A percentile compares a stretch with the other conserved stretches of the same genome.
phyloP scores from a whole-genome alignment of 2,888 invertebrate species.

The Ryuthela nishihirai region DNA sequence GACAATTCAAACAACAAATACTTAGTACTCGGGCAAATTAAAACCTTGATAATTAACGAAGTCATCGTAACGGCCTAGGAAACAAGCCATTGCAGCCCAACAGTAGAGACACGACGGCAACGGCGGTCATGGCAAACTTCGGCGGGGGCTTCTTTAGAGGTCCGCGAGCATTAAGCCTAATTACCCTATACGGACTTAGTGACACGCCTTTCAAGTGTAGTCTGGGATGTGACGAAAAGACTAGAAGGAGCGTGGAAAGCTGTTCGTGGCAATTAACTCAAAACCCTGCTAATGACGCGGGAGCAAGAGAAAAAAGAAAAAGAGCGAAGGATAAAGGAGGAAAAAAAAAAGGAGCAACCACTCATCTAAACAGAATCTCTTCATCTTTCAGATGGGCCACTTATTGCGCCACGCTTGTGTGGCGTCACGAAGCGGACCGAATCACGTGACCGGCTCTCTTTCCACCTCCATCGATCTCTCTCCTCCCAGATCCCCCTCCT shows the following conservation, averaged over 20 bases:
- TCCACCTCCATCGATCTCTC: no score
- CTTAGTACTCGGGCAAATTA: constrained; percentile 31
- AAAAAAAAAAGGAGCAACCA: constrained; percentile 14
- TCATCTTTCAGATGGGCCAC: constrained; percentile 9
- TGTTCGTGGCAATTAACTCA: constrained; percentile 34
- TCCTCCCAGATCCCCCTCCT: no score
- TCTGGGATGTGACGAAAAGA: constrained; percentile 23
- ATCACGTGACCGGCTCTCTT: no score
- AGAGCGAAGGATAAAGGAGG: no score
- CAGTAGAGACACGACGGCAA: constrained; percentile 18
- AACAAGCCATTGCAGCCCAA: no score
- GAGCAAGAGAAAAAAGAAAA: constrained; percentile 14
- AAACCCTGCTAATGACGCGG: constrained; percentile 35
- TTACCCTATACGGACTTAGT: constrained; percentile 32
- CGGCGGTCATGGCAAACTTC: constrained; percentile 27
- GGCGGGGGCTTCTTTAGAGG: no score
- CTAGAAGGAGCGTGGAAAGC: constrained; percentile 22
- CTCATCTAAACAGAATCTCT: constrained; percentile 34
- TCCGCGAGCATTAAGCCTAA: constrained; percentile 31
- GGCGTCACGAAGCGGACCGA: no score
- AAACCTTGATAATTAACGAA: constrained; percentile 35
- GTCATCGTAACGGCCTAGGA: no score
- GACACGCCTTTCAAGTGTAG: constrained; percentile 37
- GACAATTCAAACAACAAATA: constrained; percentile 30
- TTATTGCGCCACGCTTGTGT: constrained; percentile 15